A percentile compares a stretch with the other conserved stretches of the same genome.
These are phyloP conservation scores for Yasuhikotakia modesta DNA, from an alignment of 2,797 vertebrate genomes.

Conservation along the genomic window DNA sequence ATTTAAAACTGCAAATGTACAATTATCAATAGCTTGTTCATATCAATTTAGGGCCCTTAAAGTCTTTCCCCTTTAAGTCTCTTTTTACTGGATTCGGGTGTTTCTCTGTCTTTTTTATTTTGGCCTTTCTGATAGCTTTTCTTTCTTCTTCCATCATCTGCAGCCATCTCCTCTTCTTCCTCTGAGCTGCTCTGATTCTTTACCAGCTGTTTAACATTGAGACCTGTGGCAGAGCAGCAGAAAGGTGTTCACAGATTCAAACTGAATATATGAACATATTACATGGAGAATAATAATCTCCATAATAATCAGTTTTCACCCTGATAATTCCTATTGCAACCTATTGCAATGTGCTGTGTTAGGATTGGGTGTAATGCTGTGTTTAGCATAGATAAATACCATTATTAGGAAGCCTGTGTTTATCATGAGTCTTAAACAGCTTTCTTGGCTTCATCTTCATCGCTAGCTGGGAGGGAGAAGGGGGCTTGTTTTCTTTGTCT, in stretches of 20 bases:
- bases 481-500: slow-evolving; percentile 52
- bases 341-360: background rate
- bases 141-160: slow-evolving; percentile 38
- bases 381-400: slow-evolving; percentile 22
- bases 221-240: slow-evolving; percentile 16
- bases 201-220: slow-evolving; percentile 11
- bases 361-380: background rate
- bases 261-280: no score
- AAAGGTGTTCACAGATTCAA: slow-evolving; percentile 10
- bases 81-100: slow-evolving; percentile 39
- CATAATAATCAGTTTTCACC: background rate
- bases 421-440: slow-evolving; percentile 65
- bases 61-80: background rate
- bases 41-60: background rate
- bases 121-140: slow-evolving; percentile 45
- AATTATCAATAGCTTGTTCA: background rate
- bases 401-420: slow-evolving; percentile 39
- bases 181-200: slow-evolving; percentile 60
- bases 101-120: slow-evolving; percentile 35
- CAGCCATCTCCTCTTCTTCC: slow-evolving; percentile 61
- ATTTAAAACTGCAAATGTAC: no score
- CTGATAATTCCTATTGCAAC: background rate
- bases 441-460: slow-evolving; percentile 71
- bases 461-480: slow-evolving; percentile 51
- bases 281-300: background rate